Percentiles rank a stretch among this genome's conserved stretches.
Conservation (phyloP, 2,888 invertebrate species). For the Microctonus aethiopoides region DNA sequence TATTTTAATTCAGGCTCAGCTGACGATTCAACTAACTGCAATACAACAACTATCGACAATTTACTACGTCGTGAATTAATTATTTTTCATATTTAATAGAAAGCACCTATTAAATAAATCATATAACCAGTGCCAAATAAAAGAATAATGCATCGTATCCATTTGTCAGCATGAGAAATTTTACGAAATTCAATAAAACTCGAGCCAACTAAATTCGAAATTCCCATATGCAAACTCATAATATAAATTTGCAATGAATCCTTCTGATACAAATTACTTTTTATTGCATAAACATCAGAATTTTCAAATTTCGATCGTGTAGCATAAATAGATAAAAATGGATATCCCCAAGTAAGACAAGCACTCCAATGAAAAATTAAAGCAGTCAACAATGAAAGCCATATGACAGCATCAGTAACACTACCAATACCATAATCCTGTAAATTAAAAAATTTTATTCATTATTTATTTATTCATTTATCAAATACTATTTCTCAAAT, state of each 20-base stretch:
- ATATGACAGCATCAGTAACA: constrained; percentile 45
- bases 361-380: constrained; percentile 58
- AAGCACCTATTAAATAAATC: constrained; percentile 54
- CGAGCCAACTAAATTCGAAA: constrained; percentile 55
- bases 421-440: constrained; percentile 49
- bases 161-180: constrained; percentile 48
- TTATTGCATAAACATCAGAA: constrained; percentile 45
- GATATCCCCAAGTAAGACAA: constrained; percentile 52
- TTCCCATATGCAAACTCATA: constrained; percentile 53
- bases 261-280: constrained; percentile 40
- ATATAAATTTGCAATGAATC: constrained; percentile 48
- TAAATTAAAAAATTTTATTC: constrained; percentile 11
- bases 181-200: constrained; percentile 47
- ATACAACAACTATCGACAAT: constrained; percentile 57
- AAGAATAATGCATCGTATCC: constrained; percentile 50
- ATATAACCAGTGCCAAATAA: constrained; percentile 51
- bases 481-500: constrained; percentile 9
- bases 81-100: constrained; percentile 37
- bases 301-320: constrained; percentile 42
- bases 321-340: constrained; percentile 50
- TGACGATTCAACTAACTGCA: constrained; percentile 65
- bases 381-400: constrained; percentile 49
- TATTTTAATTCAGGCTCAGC: constrained; percentile 67
- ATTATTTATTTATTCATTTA: too few relatives aligned
- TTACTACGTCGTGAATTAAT: background rate